phyloP scores from a whole-genome alignment of 2,888 invertebrate genomes.

The Parnassius orleans region DNA sequence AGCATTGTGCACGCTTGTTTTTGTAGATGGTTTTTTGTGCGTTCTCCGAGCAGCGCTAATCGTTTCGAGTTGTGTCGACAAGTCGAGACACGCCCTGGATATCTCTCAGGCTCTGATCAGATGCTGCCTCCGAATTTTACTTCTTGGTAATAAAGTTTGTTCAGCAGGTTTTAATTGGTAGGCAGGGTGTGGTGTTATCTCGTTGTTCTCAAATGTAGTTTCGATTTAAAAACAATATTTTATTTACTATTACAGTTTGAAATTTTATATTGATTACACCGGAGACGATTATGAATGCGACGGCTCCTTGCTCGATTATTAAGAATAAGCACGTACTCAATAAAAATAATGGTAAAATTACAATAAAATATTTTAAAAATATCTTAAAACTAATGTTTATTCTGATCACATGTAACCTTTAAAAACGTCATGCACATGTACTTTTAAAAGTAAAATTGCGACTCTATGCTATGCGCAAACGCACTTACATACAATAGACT shows the following conservation, averaged over 20 bases:
- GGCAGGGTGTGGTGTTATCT: constrained; percentile 13
- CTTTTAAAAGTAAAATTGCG: constrained; percentile 18
- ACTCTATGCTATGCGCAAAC: constrained; percentile 55
- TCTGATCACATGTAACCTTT: constrained; percentile 14
- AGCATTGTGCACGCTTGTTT: constrained; percentile 55
- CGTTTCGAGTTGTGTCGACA: constrained; percentile 66
- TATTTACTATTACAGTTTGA: too few relatives aligned
- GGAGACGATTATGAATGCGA: too few relatives aligned
- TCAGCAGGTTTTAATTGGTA: constrained; percentile 15
- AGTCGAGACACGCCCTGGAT: constrained; percentile 57
- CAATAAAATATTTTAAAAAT: not conserved
- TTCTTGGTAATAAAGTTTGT: constrained; percentile 19
- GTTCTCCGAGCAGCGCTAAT: constrained; percentile 47
- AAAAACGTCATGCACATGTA: constrained; percentile 19
- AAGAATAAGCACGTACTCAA: too few relatives aligned
- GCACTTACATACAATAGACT: constrained; percentile 62
- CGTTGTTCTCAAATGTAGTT: not conserved
- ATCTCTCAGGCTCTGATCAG: constrained; percentile 20
- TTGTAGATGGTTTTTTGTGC: constrained; percentile 47
- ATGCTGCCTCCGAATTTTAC: constrained; percentile 22
- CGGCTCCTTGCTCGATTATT: too few relatives aligned
- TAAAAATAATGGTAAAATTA: too few relatives aligned
- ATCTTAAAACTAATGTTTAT: not conserved
- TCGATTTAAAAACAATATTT: too few relatives aligned
- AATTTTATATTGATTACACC: too few relatives aligned